Conservation (phyloP, 2,888 invertebrate genomes). For the Trachelus tabidus region DNA sequence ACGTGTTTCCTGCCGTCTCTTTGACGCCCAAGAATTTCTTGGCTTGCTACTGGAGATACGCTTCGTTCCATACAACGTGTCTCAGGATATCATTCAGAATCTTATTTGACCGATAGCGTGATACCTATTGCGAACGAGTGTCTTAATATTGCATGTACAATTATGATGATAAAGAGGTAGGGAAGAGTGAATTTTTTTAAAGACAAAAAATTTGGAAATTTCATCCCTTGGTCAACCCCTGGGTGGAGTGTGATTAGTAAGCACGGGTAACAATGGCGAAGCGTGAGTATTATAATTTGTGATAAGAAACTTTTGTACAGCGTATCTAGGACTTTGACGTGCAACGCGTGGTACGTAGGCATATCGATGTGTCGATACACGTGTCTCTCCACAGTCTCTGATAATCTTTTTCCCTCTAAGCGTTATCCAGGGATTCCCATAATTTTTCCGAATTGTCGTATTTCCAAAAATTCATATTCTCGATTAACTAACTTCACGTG, state of each 20-base stretch:
- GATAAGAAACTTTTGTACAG: no score
- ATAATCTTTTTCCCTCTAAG: neutral
- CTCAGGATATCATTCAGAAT: neutral
- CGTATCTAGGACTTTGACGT: no score
- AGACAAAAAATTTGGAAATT: no score
- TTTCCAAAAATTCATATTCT: no score
- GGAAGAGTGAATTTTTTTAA: no score
- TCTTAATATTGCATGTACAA: neutral
- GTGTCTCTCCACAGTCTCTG: neutral
- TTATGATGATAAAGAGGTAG: neutral
- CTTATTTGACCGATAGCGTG: neutral
- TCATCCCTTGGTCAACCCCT: no score
- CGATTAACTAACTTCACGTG: no score
- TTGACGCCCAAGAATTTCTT: conserved; percentile 2
- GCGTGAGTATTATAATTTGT: no score
- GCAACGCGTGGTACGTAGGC: no score
- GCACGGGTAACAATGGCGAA: no score
- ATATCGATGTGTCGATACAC: neutral
- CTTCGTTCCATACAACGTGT: neutral
- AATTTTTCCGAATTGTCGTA: no score
- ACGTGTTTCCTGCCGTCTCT: conserved; percentile 30
- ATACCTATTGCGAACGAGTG: neutral
- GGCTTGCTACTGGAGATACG: neutral
- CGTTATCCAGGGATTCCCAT: neutral
- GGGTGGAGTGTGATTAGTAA: no score